Evolutionary conservation across 2,888 invertebrate genomes (phyloP), one percentile per base, ranked within the genome.

Genomic region (Oxytorus armatus): DNA sequence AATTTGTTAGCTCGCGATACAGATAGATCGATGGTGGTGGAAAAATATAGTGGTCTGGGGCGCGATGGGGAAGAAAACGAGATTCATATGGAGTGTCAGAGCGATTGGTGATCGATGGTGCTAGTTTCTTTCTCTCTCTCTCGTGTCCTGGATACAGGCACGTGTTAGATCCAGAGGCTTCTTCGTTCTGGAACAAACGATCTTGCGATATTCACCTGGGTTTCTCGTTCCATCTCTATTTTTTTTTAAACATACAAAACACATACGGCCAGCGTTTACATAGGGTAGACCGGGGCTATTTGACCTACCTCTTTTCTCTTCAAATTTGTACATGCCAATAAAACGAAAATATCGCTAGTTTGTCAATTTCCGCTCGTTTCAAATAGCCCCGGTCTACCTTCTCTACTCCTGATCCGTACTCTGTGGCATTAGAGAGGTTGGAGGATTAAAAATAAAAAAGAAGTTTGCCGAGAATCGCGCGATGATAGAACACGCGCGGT

Each of bases 361-460:
- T n/a, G n/a, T n/a, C n/a, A n/a, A n/a, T n/a, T n/a, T n/a, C n/a
- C n/a, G n/a, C n/a, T n/a, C n/a, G n/a, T n/a, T n/a, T n/a, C n/a
- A n/a, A n/a, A n/a, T n/a, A n/a, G n/a, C n/a, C n/a, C n/a, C n/a
- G n/a, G n/a, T n/a, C n/a, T n/a, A n/a, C n/a, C n/a, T n/a, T n/a
- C 10, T 36, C 4, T 36, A 8, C 49, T 49, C 49, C 8, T 8
- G 36, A 36, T 36, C 1, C 10, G 7, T 3, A 16, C 84, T 84
- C 83, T 83, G 84, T 82, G 85, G 73, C 80, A 80, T 84, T 84
- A 87, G 84, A 82, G 84, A 92, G 92, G 92, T 92, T 25, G 7
- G 21, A 4, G 14, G 10, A 51, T 2, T 23, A 51, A 23, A 23
- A 51, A 11, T 23, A 49, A 16, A 1, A 49, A 49, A 18, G 18